Evolutionary conservation across 2,113 vertebrate species (phyloP), one percentile per base, ranked within the genome.

Genomic region (Dryoscopus gambensis): DNA sequence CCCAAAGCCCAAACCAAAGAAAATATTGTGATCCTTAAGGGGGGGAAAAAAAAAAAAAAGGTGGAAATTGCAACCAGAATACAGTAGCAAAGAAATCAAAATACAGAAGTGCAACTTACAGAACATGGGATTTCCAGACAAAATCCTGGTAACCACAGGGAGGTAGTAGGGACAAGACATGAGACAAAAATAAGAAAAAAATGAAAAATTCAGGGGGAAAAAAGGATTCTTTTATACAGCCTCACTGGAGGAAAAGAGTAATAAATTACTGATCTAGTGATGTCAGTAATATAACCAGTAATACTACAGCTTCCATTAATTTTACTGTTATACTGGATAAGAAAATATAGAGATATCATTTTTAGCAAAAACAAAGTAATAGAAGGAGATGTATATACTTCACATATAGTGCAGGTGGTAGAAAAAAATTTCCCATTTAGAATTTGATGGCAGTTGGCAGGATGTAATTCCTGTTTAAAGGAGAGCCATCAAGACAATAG

Each of bases 131-230:
- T 53, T 95, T 89, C 19, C n/a, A 89, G 31, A 62, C 4, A 65
- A 89, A 82, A 75, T 24, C 28, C 15, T 84, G 5, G 9, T 37
- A 47, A 37, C 4, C 4, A 24, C 25, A 49, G 22, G 8, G 35
- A 65, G 5, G 17, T 35, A 55, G 13, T 23, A 83, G n/a, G 30
- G 86, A 28, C 5, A 91, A 86, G 46, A 35, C 5, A 39, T 42
- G 8, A 50, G 15, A 13, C 19, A 65, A 74, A 73, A 81, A 23
- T 42, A 64, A 52, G 10, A 56, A 31, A 18, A 75, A 77, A 47
- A 5, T 3, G 1, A 50, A 50, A 78, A 16, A 5, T 3, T 14
- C 2, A 14, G 2, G 8, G 6, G 2, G 3, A 49, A 82, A 35
- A 13, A 40, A 21, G 0, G 13, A 33, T 50, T 77, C 0, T 46